Conservation (phyloP, 2,113 vertebrate genomes). For the Serilophus lunatus region DNA sequence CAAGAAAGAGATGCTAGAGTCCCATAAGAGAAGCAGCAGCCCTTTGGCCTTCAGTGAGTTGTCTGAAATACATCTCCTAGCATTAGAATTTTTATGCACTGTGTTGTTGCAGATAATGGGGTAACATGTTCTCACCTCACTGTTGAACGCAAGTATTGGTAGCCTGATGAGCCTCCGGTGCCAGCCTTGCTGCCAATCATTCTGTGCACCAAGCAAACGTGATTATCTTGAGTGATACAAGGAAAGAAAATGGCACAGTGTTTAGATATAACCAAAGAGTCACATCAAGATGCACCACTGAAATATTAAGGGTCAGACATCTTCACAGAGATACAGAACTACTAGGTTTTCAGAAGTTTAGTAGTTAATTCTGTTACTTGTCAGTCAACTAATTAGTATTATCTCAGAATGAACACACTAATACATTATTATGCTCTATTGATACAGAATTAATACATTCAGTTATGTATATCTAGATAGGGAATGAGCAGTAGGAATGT, state of each 20-base stretch:
- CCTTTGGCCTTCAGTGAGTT: not conserved
- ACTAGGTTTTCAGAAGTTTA: not conserved
- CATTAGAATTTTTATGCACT: no score
- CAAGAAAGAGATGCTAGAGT: not conserved
- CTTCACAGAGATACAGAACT: not conserved
- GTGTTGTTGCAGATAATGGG: not conserved
- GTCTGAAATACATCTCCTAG: not conserved
- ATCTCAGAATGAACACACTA: not conserved
- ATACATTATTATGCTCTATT: not conserved
- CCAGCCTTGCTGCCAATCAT: slow-evolving; percentile 96
- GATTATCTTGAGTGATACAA: slow-evolving; percentile 82
- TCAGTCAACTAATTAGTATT: not conserved
- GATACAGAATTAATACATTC: not conserved
- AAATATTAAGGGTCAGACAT: not conserved
- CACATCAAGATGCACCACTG: not conserved
- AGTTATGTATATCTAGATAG: not conserved
- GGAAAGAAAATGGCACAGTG: not conserved
- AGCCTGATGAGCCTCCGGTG: slow-evolving; percentile 92
- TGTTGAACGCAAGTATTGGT: slow-evolving; percentile 93
- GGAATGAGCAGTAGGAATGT: not conserved
- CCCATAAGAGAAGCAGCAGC: not conserved
- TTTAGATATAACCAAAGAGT: not conserved
- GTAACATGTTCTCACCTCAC: slow-evolving; percentile 77
- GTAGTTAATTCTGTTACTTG: not conserved
- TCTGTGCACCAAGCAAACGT: slow-evolving; percentile 94